Conservation (phyloP, 2,113 vertebrate species). For the Paraplagusia blochii region DNA sequence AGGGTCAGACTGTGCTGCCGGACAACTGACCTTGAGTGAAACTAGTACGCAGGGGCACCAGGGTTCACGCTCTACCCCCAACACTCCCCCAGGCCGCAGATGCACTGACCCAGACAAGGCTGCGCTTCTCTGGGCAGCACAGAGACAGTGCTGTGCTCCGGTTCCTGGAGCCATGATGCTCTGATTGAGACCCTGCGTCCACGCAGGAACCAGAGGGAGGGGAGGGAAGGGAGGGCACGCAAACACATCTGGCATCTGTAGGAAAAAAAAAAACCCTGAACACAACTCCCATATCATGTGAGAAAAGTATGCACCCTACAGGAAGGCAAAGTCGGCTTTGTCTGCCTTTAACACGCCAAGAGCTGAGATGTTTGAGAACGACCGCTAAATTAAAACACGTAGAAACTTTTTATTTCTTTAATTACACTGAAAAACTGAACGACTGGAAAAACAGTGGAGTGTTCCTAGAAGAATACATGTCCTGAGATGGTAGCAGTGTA, state of each 20-base stretch:
- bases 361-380: not conserved
- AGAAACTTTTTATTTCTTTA: no score
- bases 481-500: no score
- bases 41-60: slow-evolving; percentile 50
- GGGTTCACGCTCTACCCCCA: slow-evolving; percentile 50
- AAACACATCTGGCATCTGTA: slow-evolving; percentile 71
- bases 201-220: slow-evolving; percentile 72
- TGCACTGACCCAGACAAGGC: slow-evolving; percentile 72
- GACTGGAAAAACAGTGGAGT: no score
- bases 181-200: slow-evolving; percentile 69
- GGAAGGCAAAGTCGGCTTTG: slow-evolving; percentile 11
- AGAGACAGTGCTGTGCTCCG: slow-evolving; percentile 71
- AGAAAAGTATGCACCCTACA: slow-evolving; percentile 24
- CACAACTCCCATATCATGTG: slow-evolving; percentile 42
- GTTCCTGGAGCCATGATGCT: slow-evolving; percentile 67
- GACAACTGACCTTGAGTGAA: slow-evolving; percentile 30
- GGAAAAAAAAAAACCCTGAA: slow-evolving; percentile 30
- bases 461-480: no score
- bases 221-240: slow-evolving; percentile 52
- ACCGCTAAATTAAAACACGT: no score
- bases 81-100: slow-evolving; percentile 63
- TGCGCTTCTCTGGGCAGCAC: slow-evolving; percentile 72
- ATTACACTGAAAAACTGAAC: no score
- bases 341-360: slow-evolving; percentile 10
- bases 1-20: slow-evolving; percentile 27